Base-by-base conservation (phyloP, 1,140 invertebrate genomes). In the Apis dorsata region DNA sequence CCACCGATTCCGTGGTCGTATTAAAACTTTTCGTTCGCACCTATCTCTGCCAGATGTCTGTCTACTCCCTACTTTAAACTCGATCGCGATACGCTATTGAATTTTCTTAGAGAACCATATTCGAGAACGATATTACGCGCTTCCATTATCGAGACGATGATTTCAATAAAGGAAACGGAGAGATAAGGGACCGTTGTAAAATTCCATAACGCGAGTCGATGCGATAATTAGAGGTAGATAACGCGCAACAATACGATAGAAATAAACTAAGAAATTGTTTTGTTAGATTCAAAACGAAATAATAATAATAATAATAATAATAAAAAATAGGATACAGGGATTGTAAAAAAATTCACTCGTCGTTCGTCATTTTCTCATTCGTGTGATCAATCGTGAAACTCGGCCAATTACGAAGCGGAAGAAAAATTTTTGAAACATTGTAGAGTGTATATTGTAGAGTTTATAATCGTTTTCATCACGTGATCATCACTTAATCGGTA, bases 11-110 rank as follows among this genome's bases (percentile, higher is more conserved):
- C 28, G 24, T 9, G 71, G 53, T 21, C 13, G 53, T 28, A 44
- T 73, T 73, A 73, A 73, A 73, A 73, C 71, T 59, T 73, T 73
- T 34, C 71, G 55, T 12, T 24, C 13, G n/a, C 2, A 9, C 2
- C 21, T n/a, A 24, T 70, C 71, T 34, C 71, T 2, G 9, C 21
- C 71, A 59, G 19, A 57, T 19, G 24, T 44, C 21, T 8, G 8
- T 0, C 3, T 7, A 7, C 2, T 28, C 55, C 19, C 11, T n/a
- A 13, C 13, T 7, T 24, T 71, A 8, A 28, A 72, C 57, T 72
- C n/a, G 71, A 72, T 72, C n/a, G 70, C 53, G 24, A 57, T 57
- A 28, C 24, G 12, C 5, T 44, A 11, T 21, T 8, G 24, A 17
- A 55, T 55, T 55, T 55, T 24, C 28, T 28, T 11, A 10, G 24